These are phyloP conservation scores for Acholoe squamosa DNA, from an alignment of 2,888 invertebrate species.

Conservation along the genomic window DNA sequence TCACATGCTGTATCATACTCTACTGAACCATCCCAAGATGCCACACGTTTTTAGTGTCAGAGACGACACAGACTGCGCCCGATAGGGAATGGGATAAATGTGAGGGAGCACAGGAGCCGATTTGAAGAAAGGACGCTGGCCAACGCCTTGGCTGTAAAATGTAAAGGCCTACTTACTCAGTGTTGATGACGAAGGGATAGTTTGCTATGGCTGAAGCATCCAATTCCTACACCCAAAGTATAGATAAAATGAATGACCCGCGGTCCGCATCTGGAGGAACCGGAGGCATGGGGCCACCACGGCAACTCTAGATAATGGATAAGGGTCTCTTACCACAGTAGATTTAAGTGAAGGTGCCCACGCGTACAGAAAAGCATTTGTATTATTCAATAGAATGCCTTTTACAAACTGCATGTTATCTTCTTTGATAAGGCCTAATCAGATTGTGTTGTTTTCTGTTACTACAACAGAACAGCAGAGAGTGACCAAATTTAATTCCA, in stretches of 20 bases:
- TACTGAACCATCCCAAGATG: neutral
- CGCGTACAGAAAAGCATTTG: neutral
- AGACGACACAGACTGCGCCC: neutral
- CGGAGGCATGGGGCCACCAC: neutral
- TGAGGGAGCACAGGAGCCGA: neutral
- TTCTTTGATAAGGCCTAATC: neutral
- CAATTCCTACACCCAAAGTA: constrained; percentile 34
- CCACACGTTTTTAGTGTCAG: neutral
- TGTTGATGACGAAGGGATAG: neutral
- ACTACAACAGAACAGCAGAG: neutral
- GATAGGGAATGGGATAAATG: neutral
- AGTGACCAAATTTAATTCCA: neutral
- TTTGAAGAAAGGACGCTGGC: too few relatives aligned
- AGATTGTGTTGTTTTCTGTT: constrained; percentile 8
- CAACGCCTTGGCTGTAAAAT: neutral
- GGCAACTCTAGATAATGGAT: neutral
- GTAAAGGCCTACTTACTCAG: neutral
- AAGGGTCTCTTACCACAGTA: constrained; percentile 37
- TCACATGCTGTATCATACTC: neutral
- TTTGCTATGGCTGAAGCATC: neutral
- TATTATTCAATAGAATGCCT: constrained; percentile 30
- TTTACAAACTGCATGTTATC: constrained; percentile 13
- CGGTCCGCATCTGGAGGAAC: neutral
- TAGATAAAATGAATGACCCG: neutral
- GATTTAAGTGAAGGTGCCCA: constrained; percentile 17